phyloP scores from a whole-genome alignment of 2,797 vertebrate species.

The Sebastes glaucus region DNA sequence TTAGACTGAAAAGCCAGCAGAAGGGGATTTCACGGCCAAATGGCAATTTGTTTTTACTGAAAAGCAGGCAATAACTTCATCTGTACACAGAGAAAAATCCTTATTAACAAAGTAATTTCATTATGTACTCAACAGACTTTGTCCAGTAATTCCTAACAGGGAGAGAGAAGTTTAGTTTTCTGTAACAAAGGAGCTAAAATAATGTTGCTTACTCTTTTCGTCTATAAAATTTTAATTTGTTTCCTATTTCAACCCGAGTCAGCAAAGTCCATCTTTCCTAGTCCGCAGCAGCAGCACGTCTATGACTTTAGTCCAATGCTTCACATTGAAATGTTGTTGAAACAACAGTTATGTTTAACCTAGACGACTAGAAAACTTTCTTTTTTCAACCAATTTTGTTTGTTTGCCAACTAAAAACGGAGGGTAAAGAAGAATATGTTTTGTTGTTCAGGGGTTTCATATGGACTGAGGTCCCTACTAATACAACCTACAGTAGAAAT shows the following conservation, averaged over 20 bases:
- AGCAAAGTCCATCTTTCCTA: background rate
- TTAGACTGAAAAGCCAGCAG: conserved; percentile 47
- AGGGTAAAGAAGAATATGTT: no score
- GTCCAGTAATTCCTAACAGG: background rate
- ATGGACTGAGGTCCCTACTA: no score
- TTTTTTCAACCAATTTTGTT: background rate
- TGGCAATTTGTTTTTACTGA: conserved; percentile 23
- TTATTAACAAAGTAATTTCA: conserved; percentile 15
- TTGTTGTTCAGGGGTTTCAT: no score
- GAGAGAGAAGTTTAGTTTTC: background rate
- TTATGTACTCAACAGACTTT: background rate
- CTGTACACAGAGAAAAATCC: conserved; percentile 12
- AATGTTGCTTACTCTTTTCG: background rate
- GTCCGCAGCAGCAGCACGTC: no score
- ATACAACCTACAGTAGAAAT: no score
- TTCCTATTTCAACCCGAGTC: background rate
- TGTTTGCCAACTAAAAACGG: no score
- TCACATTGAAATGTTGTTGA: background rate
- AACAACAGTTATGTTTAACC: background rate
- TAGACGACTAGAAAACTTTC: background rate
- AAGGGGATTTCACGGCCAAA: conserved; percentile 51
- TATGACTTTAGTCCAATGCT: background rate
- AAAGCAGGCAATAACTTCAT: conserved; percentile 8
- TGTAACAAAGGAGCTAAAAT: background rate
- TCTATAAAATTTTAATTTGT: background rate